phyloP scores from a whole-genome alignment of 2,113 vertebrate genomes.

The Hipposideros armiger region DNA sequence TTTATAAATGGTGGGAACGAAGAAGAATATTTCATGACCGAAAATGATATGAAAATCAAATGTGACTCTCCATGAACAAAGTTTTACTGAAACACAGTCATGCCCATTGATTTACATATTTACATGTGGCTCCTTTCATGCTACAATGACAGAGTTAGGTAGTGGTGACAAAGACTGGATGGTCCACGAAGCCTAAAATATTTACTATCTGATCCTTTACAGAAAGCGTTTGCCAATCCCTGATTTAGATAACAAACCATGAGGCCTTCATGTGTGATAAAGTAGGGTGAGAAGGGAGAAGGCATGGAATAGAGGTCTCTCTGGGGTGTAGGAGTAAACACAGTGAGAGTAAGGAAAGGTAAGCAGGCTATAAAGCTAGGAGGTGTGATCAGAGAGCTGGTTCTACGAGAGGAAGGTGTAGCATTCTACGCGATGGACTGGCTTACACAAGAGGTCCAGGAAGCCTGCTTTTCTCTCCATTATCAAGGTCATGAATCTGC shows the following conservation, averaged over 20 bases:
- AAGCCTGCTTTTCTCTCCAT: neutral
- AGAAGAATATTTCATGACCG: neutral
- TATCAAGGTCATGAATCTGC: neutral
- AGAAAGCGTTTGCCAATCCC: neutral
- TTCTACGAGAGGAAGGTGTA: rapidly evolving
- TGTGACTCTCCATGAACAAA: neutral
- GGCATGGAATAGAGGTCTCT: neutral
- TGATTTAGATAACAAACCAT: neutral
- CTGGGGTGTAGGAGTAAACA: neutral
- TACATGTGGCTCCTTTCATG: neutral
- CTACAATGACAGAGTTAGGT: neutral
- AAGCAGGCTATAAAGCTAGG: neutral
- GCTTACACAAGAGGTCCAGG: neutral
- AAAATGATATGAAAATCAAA: neutral
- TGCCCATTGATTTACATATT: neutral
- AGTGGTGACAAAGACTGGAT: neutral
- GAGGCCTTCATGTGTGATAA: neutral
- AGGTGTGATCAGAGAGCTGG: neutral
- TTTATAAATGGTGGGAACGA: neutral
- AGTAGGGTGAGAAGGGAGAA: neutral
- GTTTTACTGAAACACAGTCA: neutral
- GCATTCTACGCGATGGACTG: no score
- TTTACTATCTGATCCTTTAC: neutral
- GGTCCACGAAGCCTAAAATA: neutral
- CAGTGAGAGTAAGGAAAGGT: neutral